Evolutionary conservation across 2,797 vertebrate genomes (phyloP).

Genomic region (Triplophysa yarkandensis): DNA sequence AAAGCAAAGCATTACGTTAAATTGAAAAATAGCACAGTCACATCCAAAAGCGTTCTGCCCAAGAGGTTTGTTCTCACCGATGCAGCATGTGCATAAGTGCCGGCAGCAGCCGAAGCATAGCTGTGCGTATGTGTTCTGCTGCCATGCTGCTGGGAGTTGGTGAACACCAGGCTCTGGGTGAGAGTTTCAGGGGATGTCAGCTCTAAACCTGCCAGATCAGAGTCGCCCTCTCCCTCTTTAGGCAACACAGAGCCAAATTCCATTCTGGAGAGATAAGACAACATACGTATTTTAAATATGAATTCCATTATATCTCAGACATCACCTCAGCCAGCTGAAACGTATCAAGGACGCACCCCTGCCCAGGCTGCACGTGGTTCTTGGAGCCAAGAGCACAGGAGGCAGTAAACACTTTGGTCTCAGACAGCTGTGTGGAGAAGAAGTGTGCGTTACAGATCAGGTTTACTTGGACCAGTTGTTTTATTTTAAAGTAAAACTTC

Average conservation of each 20-base stretch:
- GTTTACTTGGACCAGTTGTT: background rate
- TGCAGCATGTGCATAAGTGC: constrained; percentile 75
- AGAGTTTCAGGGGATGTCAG: constrained; percentile 82
- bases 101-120: constrained; percentile 78
- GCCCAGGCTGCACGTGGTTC: constrained; percentile 78
- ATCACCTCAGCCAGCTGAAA: background rate
- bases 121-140: constrained; percentile 82
- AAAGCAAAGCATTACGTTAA: constrained; percentile 72
- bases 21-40: background rate
- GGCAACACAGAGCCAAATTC: constrained; percentile 71
- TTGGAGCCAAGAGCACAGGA: constrained; percentile 79
- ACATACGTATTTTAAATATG: background rate
- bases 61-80: constrained; percentile 63
- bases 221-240: constrained; percentile 65
- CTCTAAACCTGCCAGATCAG: constrained; percentile 78
- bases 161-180: constrained; percentile 93
- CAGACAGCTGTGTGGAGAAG: constrained; percentile 71
- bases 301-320: no score
- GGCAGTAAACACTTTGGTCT: constrained; percentile 90
- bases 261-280: constrained; percentile 61
- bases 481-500: background rate
- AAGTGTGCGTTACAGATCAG: background rate
- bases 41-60: background rate
- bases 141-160: constrained; percentile 90
- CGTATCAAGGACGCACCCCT: constrained; percentile 72